Evolutionary conservation across 2,797 vertebrate genomes (phyloP).

Genomic region (Chromobotia macracanthus): DNA sequence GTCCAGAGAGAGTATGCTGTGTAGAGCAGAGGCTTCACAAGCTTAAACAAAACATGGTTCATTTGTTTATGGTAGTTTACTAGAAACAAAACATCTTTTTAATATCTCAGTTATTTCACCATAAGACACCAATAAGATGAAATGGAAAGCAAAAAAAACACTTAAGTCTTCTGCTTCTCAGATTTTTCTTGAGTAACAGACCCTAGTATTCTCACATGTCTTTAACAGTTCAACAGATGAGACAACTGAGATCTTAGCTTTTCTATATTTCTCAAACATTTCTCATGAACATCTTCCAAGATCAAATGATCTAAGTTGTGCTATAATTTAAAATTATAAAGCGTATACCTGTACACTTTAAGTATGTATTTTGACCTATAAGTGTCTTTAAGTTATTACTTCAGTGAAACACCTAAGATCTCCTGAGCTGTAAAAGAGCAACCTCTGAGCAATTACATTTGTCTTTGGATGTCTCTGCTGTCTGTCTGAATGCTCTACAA

Average conservation of each 20-base stretch:
- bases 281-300: background rate
- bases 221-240: no score
- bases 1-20: background rate
- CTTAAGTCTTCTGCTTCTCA: background rate
- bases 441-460: background rate
- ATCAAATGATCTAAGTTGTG: no score
- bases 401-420: no score
- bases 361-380: no score
- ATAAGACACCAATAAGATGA: background rate
- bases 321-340: no score
- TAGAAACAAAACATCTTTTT: background rate
- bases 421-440: background rate
- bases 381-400: no score
- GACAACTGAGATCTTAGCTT: no score
- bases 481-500: constrained; percentile 41
- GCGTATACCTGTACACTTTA: no score
- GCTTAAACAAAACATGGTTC: background rate
- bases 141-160: background rate
- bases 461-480: constrained; percentile 30
- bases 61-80: background rate
- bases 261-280: background rate
- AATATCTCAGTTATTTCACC: background rate
- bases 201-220: background rate
- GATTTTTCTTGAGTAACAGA: background rate
- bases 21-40: background rate